Evolutionary conservation across 2,797 vertebrate genomes (phyloP).

Genomic region (Brotula barbata): DNA sequence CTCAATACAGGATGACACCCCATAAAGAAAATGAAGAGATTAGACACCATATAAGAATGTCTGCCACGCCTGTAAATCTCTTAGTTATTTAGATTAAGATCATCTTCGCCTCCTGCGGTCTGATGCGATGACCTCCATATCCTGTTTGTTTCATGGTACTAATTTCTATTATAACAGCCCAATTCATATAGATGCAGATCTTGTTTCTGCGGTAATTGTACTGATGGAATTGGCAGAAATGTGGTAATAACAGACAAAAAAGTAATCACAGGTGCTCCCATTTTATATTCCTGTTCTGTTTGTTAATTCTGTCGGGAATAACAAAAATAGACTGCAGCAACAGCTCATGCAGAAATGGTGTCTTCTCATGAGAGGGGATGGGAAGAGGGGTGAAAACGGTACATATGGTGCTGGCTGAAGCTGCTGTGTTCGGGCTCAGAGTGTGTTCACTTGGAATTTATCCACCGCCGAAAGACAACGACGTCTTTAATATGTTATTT

Average conservation of each 20-base stretch:
- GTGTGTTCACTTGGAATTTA: constrained; percentile 48
- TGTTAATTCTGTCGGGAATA: constrained; percentile 59
- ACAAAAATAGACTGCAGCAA: constrained; percentile 64
- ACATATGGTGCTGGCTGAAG: constrained; percentile 41
- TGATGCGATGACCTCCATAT: no score
- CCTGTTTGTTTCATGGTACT: no score
- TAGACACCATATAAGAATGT: no score
- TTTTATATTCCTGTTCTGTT: constrained; percentile 52
- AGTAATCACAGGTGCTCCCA: constrained; percentile 43
- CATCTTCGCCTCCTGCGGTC: no score
- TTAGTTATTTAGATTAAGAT: no score
- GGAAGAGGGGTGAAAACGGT: constrained; percentile 44
- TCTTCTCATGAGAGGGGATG: constrained; percentile 44
- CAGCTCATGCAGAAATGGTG: constrained; percentile 51
- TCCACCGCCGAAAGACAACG: constrained; percentile 41
- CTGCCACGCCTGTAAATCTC: no score
- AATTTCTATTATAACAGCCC: no score
- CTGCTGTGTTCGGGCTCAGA: constrained; percentile 47
- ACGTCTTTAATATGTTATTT: constrained; percentile 48
- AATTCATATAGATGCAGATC: constrained; percentile 10
- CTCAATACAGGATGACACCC: no score
- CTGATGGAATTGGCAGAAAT: constrained; percentile 32
- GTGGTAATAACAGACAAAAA: constrained; percentile 30
- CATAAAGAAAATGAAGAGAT: no score
- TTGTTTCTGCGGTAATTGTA: constrained; percentile 27